A percentile compares a stretch with the other conserved stretches of the same genome.
phyloP scores from a whole-genome alignment of 2,888 invertebrate species.

The Cephus rjabovi region DNA sequence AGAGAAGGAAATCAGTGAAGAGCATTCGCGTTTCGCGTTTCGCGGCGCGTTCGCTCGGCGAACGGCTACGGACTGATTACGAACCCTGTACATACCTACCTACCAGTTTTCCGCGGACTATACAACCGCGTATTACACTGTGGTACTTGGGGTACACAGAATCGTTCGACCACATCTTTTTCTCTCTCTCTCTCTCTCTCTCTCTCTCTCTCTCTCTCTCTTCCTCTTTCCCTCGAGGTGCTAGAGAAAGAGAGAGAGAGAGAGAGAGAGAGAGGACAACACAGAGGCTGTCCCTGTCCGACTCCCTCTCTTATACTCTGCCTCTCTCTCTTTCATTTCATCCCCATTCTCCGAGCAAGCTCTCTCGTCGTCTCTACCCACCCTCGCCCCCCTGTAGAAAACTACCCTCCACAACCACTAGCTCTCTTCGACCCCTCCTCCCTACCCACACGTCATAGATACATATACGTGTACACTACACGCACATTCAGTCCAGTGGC shows the following conservation, averaged over 20 bases:
- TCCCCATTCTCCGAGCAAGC: conserved; percentile 22
- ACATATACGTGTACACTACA: too few species aligned
- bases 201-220: conserved; percentile 18
- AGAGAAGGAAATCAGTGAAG: conserved; percentile 65
- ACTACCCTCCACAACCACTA: too few species aligned
- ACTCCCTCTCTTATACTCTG: conserved; percentile 30
- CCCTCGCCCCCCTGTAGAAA: conserved; percentile 4
- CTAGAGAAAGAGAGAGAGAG: too few species aligned
- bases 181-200: conserved; percentile 15
- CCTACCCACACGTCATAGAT: too few species aligned
- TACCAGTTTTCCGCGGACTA: not conserved
- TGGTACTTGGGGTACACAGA: too few species aligned
- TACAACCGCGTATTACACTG: conserved; percentile 5
- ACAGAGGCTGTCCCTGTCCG: conserved; percentile 12
- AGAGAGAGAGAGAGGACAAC: too few species aligned
- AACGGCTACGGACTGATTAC: conserved; percentile 1
- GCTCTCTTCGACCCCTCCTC: too few species aligned
- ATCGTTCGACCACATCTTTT: conserved; percentile 27
- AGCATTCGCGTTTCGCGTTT: conserved; percentile 53
- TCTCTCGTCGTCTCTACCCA: conserved; percentile 24
- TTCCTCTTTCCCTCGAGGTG: conserved; percentile 19
- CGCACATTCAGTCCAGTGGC: not conserved
- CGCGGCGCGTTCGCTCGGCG: conserved; percentile 43
- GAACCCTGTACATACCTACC: conserved; percentile 1
- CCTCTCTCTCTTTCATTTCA: conserved; percentile 26